These are phyloP conservation scores for Athene cunicularia DNA, from an alignment of 2,113 vertebrate species.

Conservation along the genomic window DNA sequence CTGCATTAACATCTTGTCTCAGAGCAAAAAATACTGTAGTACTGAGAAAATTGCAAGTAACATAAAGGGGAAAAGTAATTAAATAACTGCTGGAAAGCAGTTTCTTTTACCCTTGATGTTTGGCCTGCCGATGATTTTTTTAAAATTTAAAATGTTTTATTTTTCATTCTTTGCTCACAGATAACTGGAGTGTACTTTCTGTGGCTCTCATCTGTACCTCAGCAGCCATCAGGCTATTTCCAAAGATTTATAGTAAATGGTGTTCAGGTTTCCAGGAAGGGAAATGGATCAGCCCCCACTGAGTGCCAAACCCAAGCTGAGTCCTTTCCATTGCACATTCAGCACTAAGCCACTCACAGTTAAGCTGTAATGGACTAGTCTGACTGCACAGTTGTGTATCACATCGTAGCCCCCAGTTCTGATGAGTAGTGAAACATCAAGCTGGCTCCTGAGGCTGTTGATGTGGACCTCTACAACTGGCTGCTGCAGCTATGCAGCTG, in stretches of 20 bases:
- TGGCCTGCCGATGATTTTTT: neutral
- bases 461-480: neutral
- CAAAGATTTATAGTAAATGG: neutral
- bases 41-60: neutral
- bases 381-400: neutral
- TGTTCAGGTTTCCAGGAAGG: neutral
- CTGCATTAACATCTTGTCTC: neutral
- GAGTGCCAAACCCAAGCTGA: neutral
- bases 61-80: neutral
- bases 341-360: accelerated
- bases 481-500: neutral
- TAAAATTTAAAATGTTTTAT: neutral
- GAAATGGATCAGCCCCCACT: neutral
- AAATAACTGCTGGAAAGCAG: neutral
- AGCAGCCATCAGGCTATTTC: neutral
- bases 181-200: neutral
- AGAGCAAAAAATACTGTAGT: neutral
- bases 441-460: neutral
- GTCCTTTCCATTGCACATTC: accelerated
- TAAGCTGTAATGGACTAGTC: neutral
- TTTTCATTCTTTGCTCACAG: neutral
- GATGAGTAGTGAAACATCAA: neutral
- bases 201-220: neutral
- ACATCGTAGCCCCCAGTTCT: neutral
- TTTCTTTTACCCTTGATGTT: neutral